Percentiles rank a stretch among this genome's conserved stretches.
Evolutionary conservation across 2,797 vertebrate genomes (phyloP).

Genomic region (Falco cherrug): DNA sequence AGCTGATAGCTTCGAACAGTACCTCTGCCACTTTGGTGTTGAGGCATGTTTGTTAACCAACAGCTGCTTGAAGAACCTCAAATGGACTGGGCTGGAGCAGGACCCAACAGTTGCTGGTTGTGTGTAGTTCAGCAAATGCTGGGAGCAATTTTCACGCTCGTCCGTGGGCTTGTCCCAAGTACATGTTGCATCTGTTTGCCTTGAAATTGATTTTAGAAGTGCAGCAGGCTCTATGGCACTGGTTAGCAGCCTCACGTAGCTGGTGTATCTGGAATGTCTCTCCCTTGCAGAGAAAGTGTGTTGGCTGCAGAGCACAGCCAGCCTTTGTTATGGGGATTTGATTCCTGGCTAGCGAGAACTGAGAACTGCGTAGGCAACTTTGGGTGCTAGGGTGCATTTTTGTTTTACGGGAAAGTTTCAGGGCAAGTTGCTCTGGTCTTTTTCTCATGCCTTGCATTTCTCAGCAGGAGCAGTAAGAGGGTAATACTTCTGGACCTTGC

Average conservation of each 20-base stretch:
- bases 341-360: not conserved
- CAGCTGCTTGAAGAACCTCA: not conserved
- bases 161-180: not conserved
- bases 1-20: not conserved
- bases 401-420: not conserved
- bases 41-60: not conserved
- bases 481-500: not conserved
- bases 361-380: constrained; percentile 4
- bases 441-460: constrained; percentile 17
- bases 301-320: not conserved
- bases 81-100: not conserved
- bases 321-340: not conserved
- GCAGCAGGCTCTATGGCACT: not conserved
- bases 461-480: not conserved
- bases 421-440: not conserved
- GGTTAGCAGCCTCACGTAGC: not conserved
- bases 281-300: not conserved
- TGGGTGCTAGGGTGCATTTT: constrained; percentile 22
- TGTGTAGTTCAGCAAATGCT: not conserved
- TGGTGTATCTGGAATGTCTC: not conserved
- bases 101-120: not conserved
- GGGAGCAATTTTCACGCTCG: not conserved
- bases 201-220: constrained; percentile 53
- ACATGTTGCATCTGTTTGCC: constrained; percentile 39
- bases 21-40: not conserved